Conservation (phyloP, 2,113 vertebrate species). For the Crotalus horridus region DNA sequence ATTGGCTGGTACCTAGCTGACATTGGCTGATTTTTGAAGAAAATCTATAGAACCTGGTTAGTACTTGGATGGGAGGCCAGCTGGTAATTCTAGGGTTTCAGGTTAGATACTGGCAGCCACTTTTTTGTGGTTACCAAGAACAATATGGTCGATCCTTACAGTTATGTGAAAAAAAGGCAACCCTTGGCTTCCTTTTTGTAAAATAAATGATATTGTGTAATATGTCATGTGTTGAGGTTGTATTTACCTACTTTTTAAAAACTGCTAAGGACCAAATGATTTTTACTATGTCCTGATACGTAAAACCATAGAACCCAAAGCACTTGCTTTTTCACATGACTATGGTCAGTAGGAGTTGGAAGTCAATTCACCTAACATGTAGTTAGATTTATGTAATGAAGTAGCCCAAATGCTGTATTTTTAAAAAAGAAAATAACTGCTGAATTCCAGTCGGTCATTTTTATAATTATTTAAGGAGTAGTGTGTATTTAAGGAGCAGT, state of each 20-base stretch:
- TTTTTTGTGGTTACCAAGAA: background rate
- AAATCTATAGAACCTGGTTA: background rate
- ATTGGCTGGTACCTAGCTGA: background rate
- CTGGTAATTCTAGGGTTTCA: no score
- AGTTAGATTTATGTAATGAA: background rate
- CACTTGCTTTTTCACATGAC: background rate
- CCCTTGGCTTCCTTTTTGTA: background rate
- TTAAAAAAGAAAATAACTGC: background rate
- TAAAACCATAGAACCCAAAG: background rate
- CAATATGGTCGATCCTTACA: background rate
- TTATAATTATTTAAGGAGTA: background rate
- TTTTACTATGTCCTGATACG: background rate
- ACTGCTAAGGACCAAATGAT: background rate
- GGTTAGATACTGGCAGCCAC: no score
- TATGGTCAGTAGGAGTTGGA: background rate
- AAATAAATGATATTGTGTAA: background rate
- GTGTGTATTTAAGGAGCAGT: background rate
- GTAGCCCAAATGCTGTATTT: background rate
- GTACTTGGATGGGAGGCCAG: background rate
- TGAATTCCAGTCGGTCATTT: background rate
- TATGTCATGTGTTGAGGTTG: background rate
- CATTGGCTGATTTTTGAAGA: background rate
- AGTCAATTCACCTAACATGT: background rate
- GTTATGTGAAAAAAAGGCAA: background rate
- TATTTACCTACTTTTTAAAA: background rate